A percentile compares a stretch with the other conserved stretches of the same genome.
Evolutionary conservation across 2,113 vertebrate species (phyloP).

Genomic region (Gymnobelideus leadbeateri): DNA sequence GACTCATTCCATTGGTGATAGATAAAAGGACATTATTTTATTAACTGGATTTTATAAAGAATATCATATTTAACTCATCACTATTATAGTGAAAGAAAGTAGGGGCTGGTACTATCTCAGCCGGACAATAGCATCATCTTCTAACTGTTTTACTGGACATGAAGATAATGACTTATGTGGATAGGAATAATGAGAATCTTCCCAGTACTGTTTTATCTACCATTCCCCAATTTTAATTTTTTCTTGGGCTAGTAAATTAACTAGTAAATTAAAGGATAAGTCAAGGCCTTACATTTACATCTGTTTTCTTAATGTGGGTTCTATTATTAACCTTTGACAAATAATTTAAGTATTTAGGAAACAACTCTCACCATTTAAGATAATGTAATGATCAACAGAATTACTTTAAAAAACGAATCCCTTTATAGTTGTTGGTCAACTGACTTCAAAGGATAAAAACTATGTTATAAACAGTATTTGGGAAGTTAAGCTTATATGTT

Average conservation of each 20-base stretch:
- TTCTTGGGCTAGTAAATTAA: slow-evolving; percentile 1
- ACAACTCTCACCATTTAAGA: background rate
- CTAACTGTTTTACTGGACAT: background rate
- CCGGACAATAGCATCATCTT: background rate
- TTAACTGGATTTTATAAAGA: background rate
- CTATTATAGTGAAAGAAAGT: slow-evolving; percentile 6
- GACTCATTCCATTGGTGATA: slow-evolving; percentile 16
- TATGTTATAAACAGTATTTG: background rate
- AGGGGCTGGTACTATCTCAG: background rate
- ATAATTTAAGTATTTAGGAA: background rate
- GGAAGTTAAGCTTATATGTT: background rate
- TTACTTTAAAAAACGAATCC: background rate
- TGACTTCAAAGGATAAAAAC: background rate
- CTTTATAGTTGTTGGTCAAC: background rate
- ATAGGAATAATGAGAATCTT: slow-evolving; percentile 14
- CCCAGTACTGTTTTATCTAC: slow-evolving; percentile 24
- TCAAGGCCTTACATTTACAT: background rate
- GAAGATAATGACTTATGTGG: slow-evolving; percentile 5
- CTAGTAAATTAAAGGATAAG: background rate
- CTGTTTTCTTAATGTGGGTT: background rate
- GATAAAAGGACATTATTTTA: background rate
- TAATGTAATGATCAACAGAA: background rate
- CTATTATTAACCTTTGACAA: background rate
- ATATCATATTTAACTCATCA: slow-evolving; percentile 29
- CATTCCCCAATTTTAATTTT: slow-evolving; percentile 37